Base-by-base conservation (phyloP, 2,888 invertebrate species). In the Brachypalpus laphriformis region DNA sequence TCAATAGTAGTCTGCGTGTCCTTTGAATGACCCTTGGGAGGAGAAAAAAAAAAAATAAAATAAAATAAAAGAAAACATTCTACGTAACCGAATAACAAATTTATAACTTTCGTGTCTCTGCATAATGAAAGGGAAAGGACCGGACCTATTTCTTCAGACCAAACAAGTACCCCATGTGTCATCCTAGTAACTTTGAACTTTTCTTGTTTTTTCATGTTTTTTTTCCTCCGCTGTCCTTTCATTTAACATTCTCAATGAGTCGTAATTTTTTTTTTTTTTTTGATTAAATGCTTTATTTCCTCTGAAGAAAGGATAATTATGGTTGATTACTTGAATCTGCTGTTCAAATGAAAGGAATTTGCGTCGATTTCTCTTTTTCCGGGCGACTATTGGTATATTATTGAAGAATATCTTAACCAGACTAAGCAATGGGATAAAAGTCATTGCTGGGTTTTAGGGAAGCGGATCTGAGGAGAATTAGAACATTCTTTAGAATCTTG, bases 71-170 rank as follows among this genome's bases (percentile, higher is more conserved):
- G 3, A 11, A 47, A 45, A 70, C 57, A 47, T 57, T 70, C 14
- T 57, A 45, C 9, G 57, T 45, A 34, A 54, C 70, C 31, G 45
- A 57, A 70, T 54, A 42, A 68, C 68, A 68, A 68, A 54, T 68
- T 68, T 68, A 68, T 68, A 54, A 18, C 68, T 40, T 68, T 54
- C 54, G 68, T 68, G 51, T 66, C 40, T 16, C 11, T 37, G 54
- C 66, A 66, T 66, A 66, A 54, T 54, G 25, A 51, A 65, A 22
- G 22, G n/a, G 5, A 49, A 25, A 25, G 5, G 5, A 65, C n/a
- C n/a, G 14, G 49, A 37, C 49, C 56, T 51, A 45, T 18, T 20
- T 18, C 45, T 45, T 45, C 8, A 45, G 45, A 45, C 45, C 54
- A 16, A 28, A 8, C 54, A 54, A 28, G 25, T 51, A 51, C n/a